Percentiles rank a stretch among this genome's conserved stretches.
Evolutionary conservation across 2,888 invertebrate genomes (phyloP).

Genomic region (Apomyelois bistriatella): DNA sequence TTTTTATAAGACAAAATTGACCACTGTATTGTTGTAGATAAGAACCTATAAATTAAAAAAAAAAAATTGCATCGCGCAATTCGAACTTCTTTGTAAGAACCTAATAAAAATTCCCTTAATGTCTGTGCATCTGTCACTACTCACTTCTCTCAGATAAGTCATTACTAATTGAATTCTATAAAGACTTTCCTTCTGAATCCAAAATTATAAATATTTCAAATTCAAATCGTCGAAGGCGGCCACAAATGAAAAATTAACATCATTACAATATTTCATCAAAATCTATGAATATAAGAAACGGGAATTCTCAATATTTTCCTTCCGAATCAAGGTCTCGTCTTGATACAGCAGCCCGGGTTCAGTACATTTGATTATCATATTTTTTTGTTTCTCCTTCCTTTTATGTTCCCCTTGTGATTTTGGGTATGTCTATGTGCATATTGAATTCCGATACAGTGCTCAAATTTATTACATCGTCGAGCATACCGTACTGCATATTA

Average conservation of each 20-base stretch:
- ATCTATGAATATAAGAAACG: constrained; percentile 14
- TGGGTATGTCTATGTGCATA: constrained; percentile 64
- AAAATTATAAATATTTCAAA: background rate
- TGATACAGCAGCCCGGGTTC: constrained; percentile 44
- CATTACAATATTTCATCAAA: constrained; percentile 11
- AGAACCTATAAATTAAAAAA: too few relatives aligned
- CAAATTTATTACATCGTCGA: constrained; percentile 63
- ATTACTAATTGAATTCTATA: too few relatives aligned
- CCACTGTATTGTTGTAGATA: too few relatives aligned
- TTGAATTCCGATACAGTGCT: constrained; percentile 68
- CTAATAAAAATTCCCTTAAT: too few relatives aligned
- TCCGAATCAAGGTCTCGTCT: constrained; percentile 37
- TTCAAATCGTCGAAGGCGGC: background rate
- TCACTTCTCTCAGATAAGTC: too few relatives aligned
- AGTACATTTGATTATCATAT: constrained; percentile 73
- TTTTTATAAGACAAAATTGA: too few relatives aligned
- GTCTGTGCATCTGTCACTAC: too few relatives aligned
- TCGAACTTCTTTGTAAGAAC: too few relatives aligned
- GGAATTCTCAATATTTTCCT: constrained; percentile 10
- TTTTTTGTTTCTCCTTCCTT: constrained; percentile 56
- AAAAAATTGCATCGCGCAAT: too few relatives aligned
- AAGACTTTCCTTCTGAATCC: too few relatives aligned
- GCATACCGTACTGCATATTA: constrained; percentile 52
- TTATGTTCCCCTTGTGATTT: constrained; percentile 72
- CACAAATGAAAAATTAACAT: constrained; percentile 14